These are phyloP conservation scores for Zeugodacus cucurbitae DNA, from an alignment of 1,140 invertebrate genomes.

Conservation along the genomic window DNA sequence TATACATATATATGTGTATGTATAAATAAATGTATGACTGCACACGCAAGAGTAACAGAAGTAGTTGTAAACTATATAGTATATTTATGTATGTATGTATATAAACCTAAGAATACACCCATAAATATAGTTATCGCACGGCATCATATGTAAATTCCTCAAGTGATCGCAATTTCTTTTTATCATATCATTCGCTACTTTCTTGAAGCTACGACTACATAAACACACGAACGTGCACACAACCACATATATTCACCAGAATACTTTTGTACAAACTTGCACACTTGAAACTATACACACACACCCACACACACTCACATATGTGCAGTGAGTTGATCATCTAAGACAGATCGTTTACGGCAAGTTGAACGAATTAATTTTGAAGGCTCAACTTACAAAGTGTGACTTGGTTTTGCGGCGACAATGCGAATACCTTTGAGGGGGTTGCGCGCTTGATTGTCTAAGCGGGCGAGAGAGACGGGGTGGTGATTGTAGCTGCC, in stretches of 20 bases:
- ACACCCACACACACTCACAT: neutral
- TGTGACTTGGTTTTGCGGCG: slow-evolving; percentile 27
- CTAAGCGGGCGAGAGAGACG: neutral
- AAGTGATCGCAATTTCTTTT: slow-evolving; percentile 4
- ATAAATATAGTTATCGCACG: neutral
- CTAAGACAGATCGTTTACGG: slow-evolving; percentile 6
- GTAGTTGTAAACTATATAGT: neutral
- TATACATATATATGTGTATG: too few relatives aligned
- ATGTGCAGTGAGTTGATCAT: neutral
- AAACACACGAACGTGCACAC: neutral
- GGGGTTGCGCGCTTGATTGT: neutral
- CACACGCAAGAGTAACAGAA: neutral
- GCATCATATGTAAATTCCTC: neutral
- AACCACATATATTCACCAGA: neutral
- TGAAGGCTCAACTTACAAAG: slow-evolving; percentile 49
- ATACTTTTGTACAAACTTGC: neutral
- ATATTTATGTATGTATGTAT: neutral
- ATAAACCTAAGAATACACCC: neutral
- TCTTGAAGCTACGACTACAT: neutral
- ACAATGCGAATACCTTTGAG: neutral
- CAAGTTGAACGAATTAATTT: slow-evolving; percentile 51
- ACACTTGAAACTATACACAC: neutral
- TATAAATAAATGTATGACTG: neutral
- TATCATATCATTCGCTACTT: slow-evolving; percentile 1
- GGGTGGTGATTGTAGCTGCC: neutral